A percentile compares a stretch with the other conserved stretches of the same genome.
Evolutionary conservation across 2,888 invertebrate species (phyloP).

Genomic region (Hofmannophila pseudospretella): DNA sequence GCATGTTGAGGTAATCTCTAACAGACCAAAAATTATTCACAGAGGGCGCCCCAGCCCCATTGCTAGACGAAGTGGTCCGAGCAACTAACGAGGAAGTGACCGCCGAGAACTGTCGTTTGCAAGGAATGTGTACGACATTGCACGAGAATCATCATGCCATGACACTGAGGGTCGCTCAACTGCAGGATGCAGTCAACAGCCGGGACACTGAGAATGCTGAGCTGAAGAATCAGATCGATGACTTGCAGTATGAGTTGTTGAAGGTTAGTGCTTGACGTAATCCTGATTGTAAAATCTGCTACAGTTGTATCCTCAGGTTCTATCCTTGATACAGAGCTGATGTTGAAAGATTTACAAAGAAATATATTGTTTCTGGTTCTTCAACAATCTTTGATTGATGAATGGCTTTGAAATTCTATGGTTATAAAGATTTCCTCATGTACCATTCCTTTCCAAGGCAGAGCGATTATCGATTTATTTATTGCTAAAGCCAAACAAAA

Average conservation of each 20-base stretch:
- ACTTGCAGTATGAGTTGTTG: slow-evolving; percentile 93
- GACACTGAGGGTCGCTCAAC: slow-evolving; percentile 91
- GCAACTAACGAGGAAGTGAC: slow-evolving; percentile 93
- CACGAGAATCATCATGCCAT: slow-evolving; percentile 96
- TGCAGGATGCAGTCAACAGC: slow-evolving; percentile 92
- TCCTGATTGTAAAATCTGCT: not conserved
- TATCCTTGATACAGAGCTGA: not conserved
- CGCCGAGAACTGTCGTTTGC: slow-evolving; percentile 93
- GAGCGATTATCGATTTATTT: too few species aligned
- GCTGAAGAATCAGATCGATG: slow-evolving; percentile 96
- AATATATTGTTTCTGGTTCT: too few species aligned
- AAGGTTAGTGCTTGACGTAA: slow-evolving; percentile 73
- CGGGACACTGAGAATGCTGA: slow-evolving; percentile 97
- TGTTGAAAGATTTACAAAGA: too few species aligned
- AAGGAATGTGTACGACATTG: slow-evolving; percentile 91
- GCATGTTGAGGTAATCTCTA: too few species aligned
- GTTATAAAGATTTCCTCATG: too few species aligned
- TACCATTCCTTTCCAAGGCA: too few species aligned
- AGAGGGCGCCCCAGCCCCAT: slow-evolving; percentile 81
- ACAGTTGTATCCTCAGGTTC: not conserved
- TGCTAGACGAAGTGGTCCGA: slow-evolving; percentile 89
- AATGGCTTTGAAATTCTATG: too few species aligned
- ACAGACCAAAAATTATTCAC: too few species aligned
- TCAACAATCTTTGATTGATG: too few species aligned
- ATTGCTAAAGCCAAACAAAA: too few species aligned